Percentiles rank a stretch among this genome's conserved stretches.
Conservation (phyloP, 2,797 vertebrate species). For the Phrynocephalus forsythii region DNA sequence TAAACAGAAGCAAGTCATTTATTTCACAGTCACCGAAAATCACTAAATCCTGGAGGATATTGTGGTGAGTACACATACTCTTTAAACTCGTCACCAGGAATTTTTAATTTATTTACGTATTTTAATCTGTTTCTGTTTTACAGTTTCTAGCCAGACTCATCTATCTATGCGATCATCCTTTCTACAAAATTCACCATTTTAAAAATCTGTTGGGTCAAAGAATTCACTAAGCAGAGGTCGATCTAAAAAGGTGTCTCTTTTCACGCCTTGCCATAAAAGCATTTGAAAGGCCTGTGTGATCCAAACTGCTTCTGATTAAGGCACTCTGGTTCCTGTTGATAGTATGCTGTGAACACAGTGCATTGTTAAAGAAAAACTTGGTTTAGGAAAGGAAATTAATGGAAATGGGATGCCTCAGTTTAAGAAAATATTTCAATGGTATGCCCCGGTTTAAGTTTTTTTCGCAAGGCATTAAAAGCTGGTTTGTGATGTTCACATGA, state of each 20-base stretch:
- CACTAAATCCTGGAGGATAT: neutral
- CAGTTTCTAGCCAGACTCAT: neutral
- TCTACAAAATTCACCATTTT: neutral
- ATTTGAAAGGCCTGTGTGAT: too few relatives aligned
- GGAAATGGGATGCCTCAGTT: too few relatives aligned
- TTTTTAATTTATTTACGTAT: too few relatives aligned
- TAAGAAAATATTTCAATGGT: too few relatives aligned
- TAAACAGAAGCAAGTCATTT: constrained; percentile 10
- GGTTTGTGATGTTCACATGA: too few relatives aligned
- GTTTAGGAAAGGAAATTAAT: too few relatives aligned
- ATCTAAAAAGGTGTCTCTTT: too few relatives aligned
- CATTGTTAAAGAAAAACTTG: neutral
- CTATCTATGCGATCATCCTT: neutral
- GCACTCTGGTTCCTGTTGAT: neutral
- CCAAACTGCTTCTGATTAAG: neutral
- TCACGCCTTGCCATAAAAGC: too few relatives aligned
- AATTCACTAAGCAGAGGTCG: neutral
- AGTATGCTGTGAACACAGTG: neutral
- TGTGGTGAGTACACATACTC: neutral
- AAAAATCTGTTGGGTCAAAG: neutral
- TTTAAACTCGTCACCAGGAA: too few relatives aligned
- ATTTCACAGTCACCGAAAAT: constrained; percentile 2
- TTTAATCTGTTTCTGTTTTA: neutral
- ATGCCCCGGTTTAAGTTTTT: too few relatives aligned
- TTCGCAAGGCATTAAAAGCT: too few relatives aligned